These are phyloP conservation scores for Hestina assimilis DNA, from an alignment of 1,140 invertebrate genomes.

Conservation along the genomic window DNA sequence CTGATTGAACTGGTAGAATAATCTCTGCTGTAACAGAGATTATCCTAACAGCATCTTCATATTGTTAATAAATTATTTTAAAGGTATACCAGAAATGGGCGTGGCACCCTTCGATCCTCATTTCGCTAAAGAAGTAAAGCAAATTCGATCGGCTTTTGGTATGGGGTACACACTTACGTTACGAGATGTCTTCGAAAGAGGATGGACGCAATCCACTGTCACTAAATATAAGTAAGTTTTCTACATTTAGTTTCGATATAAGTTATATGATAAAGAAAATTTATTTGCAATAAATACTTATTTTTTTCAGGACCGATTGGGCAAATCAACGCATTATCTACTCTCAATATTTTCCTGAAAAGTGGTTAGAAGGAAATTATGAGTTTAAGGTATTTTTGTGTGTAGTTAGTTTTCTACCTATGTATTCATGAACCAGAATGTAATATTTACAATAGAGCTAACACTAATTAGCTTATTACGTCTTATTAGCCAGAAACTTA, in stretches of 20 bases:
- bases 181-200: slow-evolving; percentile 85
- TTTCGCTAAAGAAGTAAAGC: slow-evolving; percentile 82
- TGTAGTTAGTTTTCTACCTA: too few species aligned
- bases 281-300: background rate
- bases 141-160: slow-evolving; percentile 80
- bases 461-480: too few species aligned
- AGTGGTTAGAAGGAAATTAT: slow-evolving; percentile 83
- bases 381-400: slow-evolving; percentile 70
- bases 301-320: slow-evolving; percentile 81
- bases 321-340: slow-evolving; percentile 82
- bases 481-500: too few species aligned
- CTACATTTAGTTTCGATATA: background rate
- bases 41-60: too few species aligned
- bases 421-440: too few species aligned
- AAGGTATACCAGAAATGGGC: slow-evolving; percentile 85
- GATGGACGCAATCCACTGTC: slow-evolving; percentile 87
- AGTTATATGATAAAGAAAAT: background rate
- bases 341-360: slow-evolving; percentile 90
- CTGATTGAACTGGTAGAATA: too few species aligned
- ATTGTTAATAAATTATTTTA: slow-evolving; percentile 18
- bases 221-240: slow-evolving; percentile 82
- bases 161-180: slow-evolving; percentile 85
- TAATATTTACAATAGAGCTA: too few species aligned
- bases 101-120: slow-evolving; percentile 89
- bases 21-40: too few species aligned